Percentiles rank a stretch among this genome's conserved stretches.
Conservation (phyloP, 1,140 invertebrate genomes). For the Vollenhovia emeryi region DNA sequence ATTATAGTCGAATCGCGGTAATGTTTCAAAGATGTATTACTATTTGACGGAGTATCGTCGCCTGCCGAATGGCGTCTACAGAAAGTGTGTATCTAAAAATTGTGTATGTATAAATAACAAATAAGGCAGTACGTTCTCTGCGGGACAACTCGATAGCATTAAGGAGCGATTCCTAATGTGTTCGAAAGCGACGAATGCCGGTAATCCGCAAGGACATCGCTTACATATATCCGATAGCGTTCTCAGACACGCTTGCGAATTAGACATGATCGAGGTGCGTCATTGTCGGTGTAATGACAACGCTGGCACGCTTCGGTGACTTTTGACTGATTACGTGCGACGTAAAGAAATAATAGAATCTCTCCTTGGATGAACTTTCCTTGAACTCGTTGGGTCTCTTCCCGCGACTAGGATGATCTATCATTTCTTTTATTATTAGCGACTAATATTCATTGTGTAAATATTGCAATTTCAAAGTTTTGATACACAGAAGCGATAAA, state of each 20-base stretch:
- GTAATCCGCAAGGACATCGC: constrained; percentile 54
- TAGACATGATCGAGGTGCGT: constrained; percentile 52
- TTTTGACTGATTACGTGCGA: constrained; percentile 60
- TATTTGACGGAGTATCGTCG: background rate
- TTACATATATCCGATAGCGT: constrained; percentile 20
- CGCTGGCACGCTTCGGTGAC: constrained; percentile 55
- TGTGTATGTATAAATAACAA: background rate
- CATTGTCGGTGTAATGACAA: constrained; percentile 57
- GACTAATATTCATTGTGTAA: constrained; percentile 16
- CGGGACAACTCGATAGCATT: background rate
- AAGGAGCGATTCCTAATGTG: constrained; percentile 25
- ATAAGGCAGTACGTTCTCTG: background rate
- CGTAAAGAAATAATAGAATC: constrained; percentile 44
- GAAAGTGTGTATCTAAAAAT: background rate
- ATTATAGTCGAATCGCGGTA: constrained; percentile 59
- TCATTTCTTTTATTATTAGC: constrained; percentile 36
- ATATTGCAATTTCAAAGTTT: constrained; percentile 1
- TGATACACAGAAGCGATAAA: background rate
- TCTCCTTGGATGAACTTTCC: constrained; percentile 63
- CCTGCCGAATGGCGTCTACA: background rate
- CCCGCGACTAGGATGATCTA: constrained; percentile 13
- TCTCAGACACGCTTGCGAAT: constrained; percentile 36
- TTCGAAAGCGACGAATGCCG: constrained; percentile 47
- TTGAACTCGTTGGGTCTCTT: constrained; percentile 66
- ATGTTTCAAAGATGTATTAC: constrained; percentile 36